A percentile compares a stretch with the other conserved stretches of the same genome.
Evolutionary conservation across 2,888 invertebrate genomes (phyloP).

Genomic region (Amorpha juglandis): DNA sequence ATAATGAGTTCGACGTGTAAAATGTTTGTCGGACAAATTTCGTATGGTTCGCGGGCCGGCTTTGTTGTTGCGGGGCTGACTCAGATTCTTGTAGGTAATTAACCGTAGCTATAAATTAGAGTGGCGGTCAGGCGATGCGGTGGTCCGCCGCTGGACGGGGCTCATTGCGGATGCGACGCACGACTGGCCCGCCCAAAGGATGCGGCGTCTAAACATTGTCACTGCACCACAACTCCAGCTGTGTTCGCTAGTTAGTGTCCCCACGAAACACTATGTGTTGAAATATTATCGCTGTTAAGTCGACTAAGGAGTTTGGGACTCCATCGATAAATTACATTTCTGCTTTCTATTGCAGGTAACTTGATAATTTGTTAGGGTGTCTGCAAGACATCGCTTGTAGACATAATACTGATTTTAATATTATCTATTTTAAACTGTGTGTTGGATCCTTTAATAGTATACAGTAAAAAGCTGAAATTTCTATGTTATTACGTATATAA

Average conservation of each 20-base stretch:
- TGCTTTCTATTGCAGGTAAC: slow-evolving; percentile 1
- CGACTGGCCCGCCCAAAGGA: slow-evolving; percentile 57
- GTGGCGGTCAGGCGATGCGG: slow-evolving; percentile 42
- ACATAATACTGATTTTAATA: background rate
- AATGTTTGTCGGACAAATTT: slow-evolving; percentile 47
- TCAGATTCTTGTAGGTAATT: slow-evolving; percentile 77
- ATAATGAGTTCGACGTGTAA: slow-evolving; percentile 48
- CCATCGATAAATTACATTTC: slow-evolving; percentile 41
- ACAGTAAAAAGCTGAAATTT: too few relatives aligned
- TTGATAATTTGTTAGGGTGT: slow-evolving; percentile 5
- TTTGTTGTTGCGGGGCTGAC: slow-evolving; percentile 53
- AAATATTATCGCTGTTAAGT: slow-evolving; percentile 60
- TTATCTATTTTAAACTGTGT: background rate
- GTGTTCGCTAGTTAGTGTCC: slow-evolving; percentile 73
- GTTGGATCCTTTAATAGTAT: too few relatives aligned
- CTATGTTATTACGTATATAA: background rate
- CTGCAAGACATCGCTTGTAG: background rate
- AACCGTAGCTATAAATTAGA: slow-evolving; percentile 77
- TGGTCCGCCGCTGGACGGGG: slow-evolving; percentile 37
- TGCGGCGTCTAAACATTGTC: slow-evolving; percentile 75
- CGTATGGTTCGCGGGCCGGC: slow-evolving; percentile 39
- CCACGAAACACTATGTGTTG: slow-evolving; percentile 62
- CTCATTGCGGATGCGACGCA: slow-evolving; percentile 72
- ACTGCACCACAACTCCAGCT: slow-evolving; percentile 73
- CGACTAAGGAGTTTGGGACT: slow-evolving; percentile 46